These are phyloP conservation scores for Orius insidiosus DNA, from an alignment of 1,140 invertebrate genomes.

Conservation along the genomic window DNA sequence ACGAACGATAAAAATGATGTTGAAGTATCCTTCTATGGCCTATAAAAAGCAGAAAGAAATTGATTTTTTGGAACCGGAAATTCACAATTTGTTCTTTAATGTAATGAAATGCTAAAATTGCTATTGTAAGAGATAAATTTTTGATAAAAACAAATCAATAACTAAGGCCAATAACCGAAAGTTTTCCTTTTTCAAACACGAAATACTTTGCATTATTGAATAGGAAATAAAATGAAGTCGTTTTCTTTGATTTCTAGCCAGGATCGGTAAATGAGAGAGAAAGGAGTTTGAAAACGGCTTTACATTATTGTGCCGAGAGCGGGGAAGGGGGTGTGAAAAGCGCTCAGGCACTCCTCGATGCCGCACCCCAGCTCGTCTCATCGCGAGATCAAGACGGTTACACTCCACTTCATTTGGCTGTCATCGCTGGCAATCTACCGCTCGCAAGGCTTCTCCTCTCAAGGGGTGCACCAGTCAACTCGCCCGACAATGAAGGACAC, in stretches of 20 bases:
- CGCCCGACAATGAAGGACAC: constrained; percentile 84
- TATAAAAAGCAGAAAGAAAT: too few species aligned
- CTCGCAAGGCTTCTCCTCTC: constrained; percentile 63
- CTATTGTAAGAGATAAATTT: too few species aligned
- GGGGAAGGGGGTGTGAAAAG: constrained; percentile 38
- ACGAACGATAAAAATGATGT: not conserved
- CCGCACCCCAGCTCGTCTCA: constrained; percentile 60
- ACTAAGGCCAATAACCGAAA: not conserved
- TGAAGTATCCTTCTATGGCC: too few species aligned
- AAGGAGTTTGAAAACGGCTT: constrained; percentile 63
- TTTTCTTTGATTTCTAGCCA: constrained; percentile 31
- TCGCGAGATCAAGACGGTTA: constrained; percentile 82
- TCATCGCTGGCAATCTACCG: constrained; percentile 74
- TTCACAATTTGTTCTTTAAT: too few species aligned
- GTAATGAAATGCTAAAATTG: too few species aligned
- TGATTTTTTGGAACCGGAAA: too few species aligned
- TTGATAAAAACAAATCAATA: not conserved
- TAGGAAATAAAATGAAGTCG: not conserved
- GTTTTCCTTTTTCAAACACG: too few species aligned
- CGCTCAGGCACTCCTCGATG: constrained; percentile 51
- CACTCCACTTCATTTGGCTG: constrained; percentile 79
- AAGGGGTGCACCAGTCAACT: constrained; percentile 70
- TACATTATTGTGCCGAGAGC: constrained; percentile 81
- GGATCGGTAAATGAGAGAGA: constrained; percentile 45
- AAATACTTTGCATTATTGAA: constrained; percentile 1